Evolutionary conservation across 2,797 vertebrate genomes (phyloP).

Genomic region (Yasuhikotakia modesta): DNA sequence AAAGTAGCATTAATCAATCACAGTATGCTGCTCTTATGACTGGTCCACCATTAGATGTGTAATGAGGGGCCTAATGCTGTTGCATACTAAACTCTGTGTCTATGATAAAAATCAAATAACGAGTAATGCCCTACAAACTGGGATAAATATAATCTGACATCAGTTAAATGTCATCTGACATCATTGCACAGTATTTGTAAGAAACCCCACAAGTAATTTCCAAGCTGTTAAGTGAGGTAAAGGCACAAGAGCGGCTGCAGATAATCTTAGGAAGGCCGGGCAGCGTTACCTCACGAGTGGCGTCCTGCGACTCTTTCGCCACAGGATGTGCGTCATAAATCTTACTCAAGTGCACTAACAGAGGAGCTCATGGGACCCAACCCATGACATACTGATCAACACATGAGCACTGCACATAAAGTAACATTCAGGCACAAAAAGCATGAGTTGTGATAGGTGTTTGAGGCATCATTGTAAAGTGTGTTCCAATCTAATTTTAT

Average conservation of each 20-base stretch:
- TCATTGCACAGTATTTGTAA: background rate
- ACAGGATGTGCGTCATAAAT: slow-evolving; percentile 62
- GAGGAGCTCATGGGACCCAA: slow-evolving; percentile 52
- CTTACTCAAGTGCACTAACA: slow-evolving; percentile 52
- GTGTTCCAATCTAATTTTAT: background rate
- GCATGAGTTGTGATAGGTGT: slow-evolving; percentile 6
- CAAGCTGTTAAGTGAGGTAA: background rate
- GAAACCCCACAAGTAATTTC: slow-evolving; percentile 3
- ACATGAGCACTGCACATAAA: slow-evolving; percentile 21
- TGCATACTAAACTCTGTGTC: background rate
- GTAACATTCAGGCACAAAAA: slow-evolving; percentile 14
- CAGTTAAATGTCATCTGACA: background rate
- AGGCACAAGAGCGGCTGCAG: slow-evolving; percentile 11
- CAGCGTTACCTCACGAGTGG: slow-evolving; percentile 43
- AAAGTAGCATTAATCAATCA: background rate
- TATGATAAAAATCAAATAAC: background rate
- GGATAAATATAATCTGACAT: background rate
- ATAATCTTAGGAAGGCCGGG: slow-evolving; percentile 45
- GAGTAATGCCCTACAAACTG: background rate
- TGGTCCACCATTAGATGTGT: background rate
- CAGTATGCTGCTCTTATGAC: slow-evolving; percentile 4
- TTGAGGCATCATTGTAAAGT: slow-evolving; percentile 20
- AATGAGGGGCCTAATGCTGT: background rate
- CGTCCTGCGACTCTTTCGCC: slow-evolving; percentile 41
- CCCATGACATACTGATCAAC: slow-evolving; percentile 54